Evolutionary conservation across 1,140 invertebrate species (phyloP).

Genomic region (Drosophila tsacasi): DNA sequence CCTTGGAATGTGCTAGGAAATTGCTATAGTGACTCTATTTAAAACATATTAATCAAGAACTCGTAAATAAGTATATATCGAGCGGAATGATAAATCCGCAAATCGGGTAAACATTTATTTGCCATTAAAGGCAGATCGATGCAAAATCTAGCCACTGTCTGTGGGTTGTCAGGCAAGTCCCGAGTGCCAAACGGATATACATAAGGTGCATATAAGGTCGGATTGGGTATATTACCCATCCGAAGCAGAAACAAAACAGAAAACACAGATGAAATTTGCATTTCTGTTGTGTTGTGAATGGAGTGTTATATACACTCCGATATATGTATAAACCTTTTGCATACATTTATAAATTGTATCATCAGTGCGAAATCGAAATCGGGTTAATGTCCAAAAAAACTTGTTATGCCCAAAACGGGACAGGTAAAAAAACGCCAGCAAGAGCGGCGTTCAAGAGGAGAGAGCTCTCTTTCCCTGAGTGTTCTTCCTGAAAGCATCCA

Average conservation of each 20-base stretch:
- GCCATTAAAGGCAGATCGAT: constrained; percentile 26
- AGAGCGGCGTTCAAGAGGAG: background rate
- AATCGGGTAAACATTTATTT: constrained; percentile 27
- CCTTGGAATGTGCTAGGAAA: background rate
- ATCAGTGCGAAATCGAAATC: constrained; percentile 56
- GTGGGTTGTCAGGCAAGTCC: constrained; percentile 10
- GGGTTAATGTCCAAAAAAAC: constrained; percentile 81
- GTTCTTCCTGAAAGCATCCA: constrained; percentile 9
- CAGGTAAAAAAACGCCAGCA: constrained; percentile 1
- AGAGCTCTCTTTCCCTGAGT: constrained; percentile 1
- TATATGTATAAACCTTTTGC: background rate
- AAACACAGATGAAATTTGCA: constrained; percentile 22
- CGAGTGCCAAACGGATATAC: constrained; percentile 20
- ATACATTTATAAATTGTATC: constrained; percentile 4
- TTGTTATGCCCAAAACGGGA: constrained; percentile 62
- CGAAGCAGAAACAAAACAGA: background rate
- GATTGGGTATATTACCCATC: background rate
- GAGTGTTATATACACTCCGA: constrained; percentile 23
- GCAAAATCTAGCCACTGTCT: constrained; percentile 14
- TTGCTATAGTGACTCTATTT: background rate
- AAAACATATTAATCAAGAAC: background rate
- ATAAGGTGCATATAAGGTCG: constrained; percentile 8
- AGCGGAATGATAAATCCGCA: constrained; percentile 26
- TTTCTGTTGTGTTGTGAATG: constrained; percentile 43
- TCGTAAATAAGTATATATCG: constrained; percentile 24